Percentiles rank a stretch among this genome's conserved stretches.
Conservation (phyloP, 2,888 invertebrate species). For the Volucella zonaria region DNA sequence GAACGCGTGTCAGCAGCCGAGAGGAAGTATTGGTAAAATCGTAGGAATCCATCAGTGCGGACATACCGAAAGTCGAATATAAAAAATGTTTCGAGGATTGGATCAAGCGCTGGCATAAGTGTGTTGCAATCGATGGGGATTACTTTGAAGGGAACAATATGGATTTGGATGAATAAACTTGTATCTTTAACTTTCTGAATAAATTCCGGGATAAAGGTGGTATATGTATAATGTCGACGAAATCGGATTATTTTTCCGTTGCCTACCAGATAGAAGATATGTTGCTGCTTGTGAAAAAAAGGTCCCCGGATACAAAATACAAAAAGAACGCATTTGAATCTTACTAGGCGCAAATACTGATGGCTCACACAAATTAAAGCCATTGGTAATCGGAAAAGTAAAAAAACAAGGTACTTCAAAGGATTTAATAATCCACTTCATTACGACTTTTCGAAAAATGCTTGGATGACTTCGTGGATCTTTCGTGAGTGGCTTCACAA, state of each 20-base stretch:
- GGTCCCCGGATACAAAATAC: slow-evolving; percentile 26
- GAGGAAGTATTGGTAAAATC: too few relatives aligned
- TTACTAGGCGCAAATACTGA: slow-evolving; percentile 22
- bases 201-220: too few relatives aligned
- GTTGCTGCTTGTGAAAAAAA: slow-evolving; percentile 27
- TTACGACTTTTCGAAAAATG: slow-evolving; percentile 65
- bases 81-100: too few relatives aligned
- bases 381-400: slow-evolving; percentile 34
- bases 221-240: slow-evolving; percentile 2
- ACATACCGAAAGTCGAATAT: too few relatives aligned
- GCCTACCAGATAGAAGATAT: slow-evolving; percentile 8
- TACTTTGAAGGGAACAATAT: too few relatives aligned
- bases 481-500: slow-evolving; percentile 13
- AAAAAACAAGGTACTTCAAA: slow-evolving; percentile 36
- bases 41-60: too few relatives aligned
- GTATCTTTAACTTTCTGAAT: too few relatives aligned
- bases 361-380: slow-evolving; percentile 14
- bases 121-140: too few relatives aligned
- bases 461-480: slow-evolving; percentile 17
- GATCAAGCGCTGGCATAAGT: too few relatives aligned
- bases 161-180: too few relatives aligned
- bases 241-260: slow-evolving; percentile 25
- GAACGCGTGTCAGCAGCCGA: too few relatives aligned
- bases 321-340: too few relatives aligned
- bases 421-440: slow-evolving; percentile 60